Evolutionary conservation across 2,113 vertebrate species (phyloP).

Genomic region (Triplophysa siluroides): DNA sequence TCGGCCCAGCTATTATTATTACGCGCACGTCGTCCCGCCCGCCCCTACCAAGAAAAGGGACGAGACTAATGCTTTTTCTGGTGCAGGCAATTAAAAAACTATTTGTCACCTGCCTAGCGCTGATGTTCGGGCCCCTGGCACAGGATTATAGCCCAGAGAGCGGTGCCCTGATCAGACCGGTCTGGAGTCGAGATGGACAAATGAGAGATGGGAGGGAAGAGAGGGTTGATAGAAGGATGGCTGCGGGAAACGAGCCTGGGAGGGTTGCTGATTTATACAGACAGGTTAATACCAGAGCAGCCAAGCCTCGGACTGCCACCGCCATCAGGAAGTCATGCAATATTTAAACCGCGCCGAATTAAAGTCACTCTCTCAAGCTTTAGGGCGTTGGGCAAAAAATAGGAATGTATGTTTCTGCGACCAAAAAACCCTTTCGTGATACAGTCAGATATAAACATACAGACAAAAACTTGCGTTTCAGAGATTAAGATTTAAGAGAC

Average conservation of each 20-base stretch:
- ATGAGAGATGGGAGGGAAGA: slow-evolving; percentile 42
- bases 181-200: slow-evolving; percentile 34
- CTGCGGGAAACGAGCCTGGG: slow-evolving; percentile 56
- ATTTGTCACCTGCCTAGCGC: slow-evolving; percentile 84
- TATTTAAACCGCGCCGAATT: slow-evolving; percentile 76
- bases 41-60: slow-evolving; percentile 75
- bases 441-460: slow-evolving; percentile 2
- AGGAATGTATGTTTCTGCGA: slow-evolving; percentile 65
- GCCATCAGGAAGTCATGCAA: slow-evolving; percentile 78
- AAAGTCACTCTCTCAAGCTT: slow-evolving; percentile 65
- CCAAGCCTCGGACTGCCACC: slow-evolving; percentile 71
- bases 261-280: slow-evolving; percentile 77
- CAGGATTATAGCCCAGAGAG: slow-evolving; percentile 55
- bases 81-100: slow-evolving; percentile 91
- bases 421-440: slow-evolving; percentile 9
- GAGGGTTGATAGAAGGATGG: slow-evolving; percentile 19
- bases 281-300: slow-evolving; percentile 78
- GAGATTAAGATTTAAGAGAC: no score
- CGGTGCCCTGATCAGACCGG: slow-evolving; percentile 18
- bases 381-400: slow-evolving; percentile 64
- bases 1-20: slow-evolving; percentile 77
- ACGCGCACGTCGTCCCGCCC: slow-evolving; percentile 72
- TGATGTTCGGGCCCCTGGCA: slow-evolving; percentile 71
- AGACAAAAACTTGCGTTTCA: background rate
- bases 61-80: slow-evolving; percentile 86